These are phyloP conservation scores for Aythya fuligula DNA, from an alignment of 2,797 vertebrate genomes.

Conservation along the genomic window DNA sequence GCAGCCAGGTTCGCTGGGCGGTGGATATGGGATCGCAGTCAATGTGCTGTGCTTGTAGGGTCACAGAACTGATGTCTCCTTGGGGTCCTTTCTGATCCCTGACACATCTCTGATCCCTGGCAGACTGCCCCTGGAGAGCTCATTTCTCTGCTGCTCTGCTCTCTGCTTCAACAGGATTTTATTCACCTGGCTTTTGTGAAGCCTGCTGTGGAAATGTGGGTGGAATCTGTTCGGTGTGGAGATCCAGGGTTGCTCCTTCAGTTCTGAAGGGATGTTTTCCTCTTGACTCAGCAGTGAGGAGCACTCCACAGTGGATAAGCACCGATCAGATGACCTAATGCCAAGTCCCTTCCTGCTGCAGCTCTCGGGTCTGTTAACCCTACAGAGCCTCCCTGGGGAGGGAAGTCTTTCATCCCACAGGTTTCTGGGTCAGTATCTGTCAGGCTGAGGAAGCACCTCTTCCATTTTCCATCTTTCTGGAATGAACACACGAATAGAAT, in stretches of 20 bases:
- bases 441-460: neutral
- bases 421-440: neutral
- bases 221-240: neutral
- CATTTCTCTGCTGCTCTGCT: neutral
- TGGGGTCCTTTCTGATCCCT: neutral
- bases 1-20: neutral
- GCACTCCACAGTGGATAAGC: neutral
- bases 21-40: neutral
- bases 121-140: neutral
- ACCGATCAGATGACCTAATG: neutral
- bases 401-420: neutral
- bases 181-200: neutral
- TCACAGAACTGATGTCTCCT: neutral
- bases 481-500: neutral
- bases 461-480: neutral
- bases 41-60: fast-evolving
- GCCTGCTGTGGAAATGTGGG: neutral
- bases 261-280: neutral
- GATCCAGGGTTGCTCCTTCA: neutral
- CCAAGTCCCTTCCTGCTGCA: neutral
- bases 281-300: neutral
- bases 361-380: neutral
- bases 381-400: neutral
- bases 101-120: neutral
- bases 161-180: neutral